Conservation (phyloP, 1,140 invertebrate genomes). For the Trichonephila clavata region DNA sequence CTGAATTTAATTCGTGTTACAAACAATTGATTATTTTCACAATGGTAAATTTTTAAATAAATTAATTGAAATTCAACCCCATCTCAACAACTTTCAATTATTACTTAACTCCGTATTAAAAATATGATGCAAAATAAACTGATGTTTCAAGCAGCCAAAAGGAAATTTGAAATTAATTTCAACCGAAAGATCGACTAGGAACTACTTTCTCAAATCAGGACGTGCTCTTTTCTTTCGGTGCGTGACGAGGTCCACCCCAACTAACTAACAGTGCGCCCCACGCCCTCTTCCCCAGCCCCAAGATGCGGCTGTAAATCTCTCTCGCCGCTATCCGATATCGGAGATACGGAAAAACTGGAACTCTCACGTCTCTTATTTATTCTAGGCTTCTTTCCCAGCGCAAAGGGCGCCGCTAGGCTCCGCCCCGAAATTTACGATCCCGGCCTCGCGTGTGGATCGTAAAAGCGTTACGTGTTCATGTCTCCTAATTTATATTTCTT, state of each 20-base stretch:
- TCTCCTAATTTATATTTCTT: constrained; percentile 51
- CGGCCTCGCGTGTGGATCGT: constrained; percentile 27
- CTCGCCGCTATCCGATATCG: not conserved
- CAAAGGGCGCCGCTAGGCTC: constrained; percentile 1
- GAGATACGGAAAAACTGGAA: constrained; percentile 8
- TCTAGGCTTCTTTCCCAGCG: not conserved
- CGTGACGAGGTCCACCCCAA: not conserved
- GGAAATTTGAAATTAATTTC: not conserved
- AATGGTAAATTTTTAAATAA: too few species aligned
- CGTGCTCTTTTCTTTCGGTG: not conserved
- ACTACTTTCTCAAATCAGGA: not conserved
- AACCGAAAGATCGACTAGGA: not conserved
- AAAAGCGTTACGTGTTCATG: constrained; percentile 56
- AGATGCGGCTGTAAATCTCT: not conserved
- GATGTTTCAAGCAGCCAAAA: too few species aligned
- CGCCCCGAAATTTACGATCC: constrained; percentile 32
- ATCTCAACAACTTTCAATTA: too few species aligned
- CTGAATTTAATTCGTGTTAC: too few species aligned
- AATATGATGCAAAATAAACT: too few species aligned
- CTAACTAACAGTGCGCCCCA: not conserved
- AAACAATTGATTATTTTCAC: too few species aligned
- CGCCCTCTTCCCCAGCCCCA: not conserved
- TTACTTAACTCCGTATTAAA: too few species aligned
- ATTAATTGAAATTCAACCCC: too few species aligned
- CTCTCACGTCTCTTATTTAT: constrained; percentile 34